Evolutionary conservation across 2,113 vertebrate genomes (phyloP).

Genomic region (Haplochromis vanheusdeni): DNA sequence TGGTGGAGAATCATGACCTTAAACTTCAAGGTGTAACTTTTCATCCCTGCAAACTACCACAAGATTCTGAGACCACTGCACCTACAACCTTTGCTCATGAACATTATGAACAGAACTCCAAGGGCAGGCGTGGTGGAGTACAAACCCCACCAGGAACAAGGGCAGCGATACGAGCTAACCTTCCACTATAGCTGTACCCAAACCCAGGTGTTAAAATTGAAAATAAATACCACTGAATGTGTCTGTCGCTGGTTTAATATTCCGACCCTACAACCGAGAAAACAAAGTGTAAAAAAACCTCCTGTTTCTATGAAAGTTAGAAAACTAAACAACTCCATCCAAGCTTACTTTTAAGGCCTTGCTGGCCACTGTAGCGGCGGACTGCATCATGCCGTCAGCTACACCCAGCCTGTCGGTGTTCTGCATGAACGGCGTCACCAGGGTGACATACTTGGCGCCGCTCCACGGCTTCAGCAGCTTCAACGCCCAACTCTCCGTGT

Average conservation of each 20-base stretch:
- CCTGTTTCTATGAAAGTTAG: not conserved
- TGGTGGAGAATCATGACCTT: not conserved
- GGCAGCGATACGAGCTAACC: not conserved
- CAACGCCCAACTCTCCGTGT: constrained; percentile 84
- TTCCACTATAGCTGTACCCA: not conserved
- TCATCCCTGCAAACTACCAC: not conserved
- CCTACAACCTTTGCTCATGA: accelerated
- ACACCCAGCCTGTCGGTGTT: constrained; percentile 88
- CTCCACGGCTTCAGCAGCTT: constrained; percentile 87
- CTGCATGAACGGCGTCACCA: constrained; percentile 90
- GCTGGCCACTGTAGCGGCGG: constrained; percentile 76
- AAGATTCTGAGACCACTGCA: not conserved
- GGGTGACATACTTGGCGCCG: constrained; percentile 87
- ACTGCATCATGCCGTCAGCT: constrained; percentile 91
- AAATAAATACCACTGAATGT: accelerated
- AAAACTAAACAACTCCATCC: not conserved
- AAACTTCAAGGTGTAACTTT: not conserved
- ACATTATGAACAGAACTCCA: not conserved
- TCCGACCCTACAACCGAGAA: accelerated
- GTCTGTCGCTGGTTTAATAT: accelerated
- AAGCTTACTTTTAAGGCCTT: constrained; percentile 83
- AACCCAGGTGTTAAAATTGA: accelerated
- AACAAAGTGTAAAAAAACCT: not conserved
- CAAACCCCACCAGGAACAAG: not conserved
- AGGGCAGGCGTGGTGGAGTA: not conserved